These are phyloP conservation scores for Merluccius polli DNA, from an alignment of 2,797 vertebrate genomes.

Conservation along the genomic window DNA sequence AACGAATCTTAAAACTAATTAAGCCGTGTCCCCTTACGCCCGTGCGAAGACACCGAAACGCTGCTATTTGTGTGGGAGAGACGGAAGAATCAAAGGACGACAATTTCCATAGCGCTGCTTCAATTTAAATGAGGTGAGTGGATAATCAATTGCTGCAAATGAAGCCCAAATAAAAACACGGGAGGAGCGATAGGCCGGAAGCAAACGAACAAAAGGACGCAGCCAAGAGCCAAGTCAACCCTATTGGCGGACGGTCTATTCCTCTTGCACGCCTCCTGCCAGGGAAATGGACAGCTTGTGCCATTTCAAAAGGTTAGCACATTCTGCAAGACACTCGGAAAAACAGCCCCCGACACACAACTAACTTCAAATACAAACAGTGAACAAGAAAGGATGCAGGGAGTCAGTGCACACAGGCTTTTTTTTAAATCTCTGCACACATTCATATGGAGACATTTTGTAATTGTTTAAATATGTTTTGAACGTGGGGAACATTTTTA, in stretches of 20 bases:
- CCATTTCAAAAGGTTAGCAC: constrained; percentile 69
- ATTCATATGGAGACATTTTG: background rate
- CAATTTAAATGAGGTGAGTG: constrained; percentile 38
- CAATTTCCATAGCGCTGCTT: constrained; percentile 57
- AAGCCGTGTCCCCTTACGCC: constrained; percentile 49
- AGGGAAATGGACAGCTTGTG: constrained; percentile 60
- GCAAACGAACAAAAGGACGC: constrained; percentile 25
- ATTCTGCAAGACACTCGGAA: constrained; percentile 51
- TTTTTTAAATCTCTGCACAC: no score
- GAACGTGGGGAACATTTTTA: no score
- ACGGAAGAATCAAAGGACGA: constrained; percentile 62
- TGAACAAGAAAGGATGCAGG: background rate
- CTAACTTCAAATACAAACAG: background rate
- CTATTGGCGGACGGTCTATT: constrained; percentile 48
- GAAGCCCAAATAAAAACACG: constrained; percentile 53
- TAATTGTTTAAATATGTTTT: background rate
- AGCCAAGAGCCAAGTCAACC: constrained; percentile 46
- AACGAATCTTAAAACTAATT: constrained; percentile 69
- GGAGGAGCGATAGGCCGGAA: constrained; percentile 52
- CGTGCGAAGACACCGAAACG: constrained; percentile 38
- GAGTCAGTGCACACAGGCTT: background rate
- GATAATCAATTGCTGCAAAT: constrained; percentile 58
- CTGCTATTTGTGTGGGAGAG: constrained; percentile 38
- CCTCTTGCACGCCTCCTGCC: constrained; percentile 48
- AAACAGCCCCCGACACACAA: constrained; percentile 6